Base-by-base conservation (phyloP, 2,113 vertebrate genomes). In the Patagioenas fasciata region DNA sequence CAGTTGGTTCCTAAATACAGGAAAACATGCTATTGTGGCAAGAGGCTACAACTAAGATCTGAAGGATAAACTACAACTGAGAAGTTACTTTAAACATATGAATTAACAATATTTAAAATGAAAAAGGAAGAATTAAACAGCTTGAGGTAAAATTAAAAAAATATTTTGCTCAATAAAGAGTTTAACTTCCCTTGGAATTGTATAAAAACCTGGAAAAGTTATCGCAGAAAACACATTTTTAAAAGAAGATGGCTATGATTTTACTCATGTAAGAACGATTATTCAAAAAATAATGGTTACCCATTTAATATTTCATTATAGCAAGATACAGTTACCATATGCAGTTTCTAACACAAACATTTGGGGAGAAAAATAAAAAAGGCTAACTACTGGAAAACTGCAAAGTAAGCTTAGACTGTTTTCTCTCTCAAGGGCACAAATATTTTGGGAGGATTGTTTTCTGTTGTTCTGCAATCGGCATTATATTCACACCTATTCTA, bases 1-100 rank as follows among this genome's bases (percentile, higher is more conserved):
- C 99, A 58, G 98, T 98, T 95, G 98, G 98, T 97, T 99, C 99
- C 99, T 99, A 98, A 96, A 97, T 83, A 95, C 75, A 95, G 79
- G 85, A 97, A 97, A 97, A 98, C 90, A 98, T 29, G 89, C 92
- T 97, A 90, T 97, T 98, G 97, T 97, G 95, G 95, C 97, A 97
- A 95, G 66, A 95, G 85, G 34, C 69, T 95, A 79, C 81, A 96
- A 93, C 64, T 88, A 90, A 85, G 80, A 54, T 84, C 64, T 54
- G 85, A 95, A 95, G 66, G 24, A 88, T 72, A 85, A 56, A 69
- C 77, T 88, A 13, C 40, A 91, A 70, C 51, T 51, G 50, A 95
- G 56, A 84, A 93, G 66, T 77, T 90, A 70, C 62, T 58, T 85
- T 91, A 92, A 96, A 82, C 65, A 89, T 42, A 91, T 61, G 61